Evolutionary conservation across 2,113 vertebrate species (phyloP).

Genomic region (Seriola rivoliana): DNA sequence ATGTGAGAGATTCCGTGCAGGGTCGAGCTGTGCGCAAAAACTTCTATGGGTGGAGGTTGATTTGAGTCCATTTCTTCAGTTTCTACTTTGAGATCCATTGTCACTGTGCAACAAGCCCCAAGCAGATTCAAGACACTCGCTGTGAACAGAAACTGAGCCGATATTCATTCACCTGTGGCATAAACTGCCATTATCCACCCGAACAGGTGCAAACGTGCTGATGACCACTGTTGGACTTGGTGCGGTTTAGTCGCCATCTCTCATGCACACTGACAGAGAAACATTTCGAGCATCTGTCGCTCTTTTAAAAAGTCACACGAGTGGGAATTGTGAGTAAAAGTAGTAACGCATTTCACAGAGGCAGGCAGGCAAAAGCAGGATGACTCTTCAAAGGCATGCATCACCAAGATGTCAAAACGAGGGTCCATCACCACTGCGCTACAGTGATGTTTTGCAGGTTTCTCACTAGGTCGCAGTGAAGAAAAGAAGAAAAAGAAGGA

Average conservation of each 20-base stretch:
- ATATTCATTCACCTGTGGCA: conserved; percentile 71
- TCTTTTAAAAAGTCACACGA: conserved; percentile 39
- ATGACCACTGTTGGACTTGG: conserved; percentile 43
- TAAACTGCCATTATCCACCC: conserved; percentile 40
- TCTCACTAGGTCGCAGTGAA: conserved; percentile 10
- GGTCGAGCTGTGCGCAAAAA: conserved; percentile 95
- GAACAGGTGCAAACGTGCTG: conserved; percentile 41
- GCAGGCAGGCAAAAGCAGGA: conserved; percentile 8
- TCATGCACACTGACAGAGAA: conserved; percentile 23
- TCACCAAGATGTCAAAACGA: conserved; percentile 18
- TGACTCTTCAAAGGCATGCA: conserved; percentile 1
- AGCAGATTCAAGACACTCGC: conserved; percentile 21
- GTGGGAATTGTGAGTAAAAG: conserved; percentile 15
- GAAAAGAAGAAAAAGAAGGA: conserved; percentile 20
- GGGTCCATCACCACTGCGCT: conserved; percentile 36
- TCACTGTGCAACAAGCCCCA: conserved; percentile 12
- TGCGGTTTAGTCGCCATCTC: conserved; percentile 55
- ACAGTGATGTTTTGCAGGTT: conserved; percentile 15
- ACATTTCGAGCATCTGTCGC: conserved; percentile 7
- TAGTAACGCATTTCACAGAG: conserved; percentile 32
- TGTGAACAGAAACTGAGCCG: conserved; percentile 1
- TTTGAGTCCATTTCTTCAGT: conserved; percentile 89
- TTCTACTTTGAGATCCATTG: conserved; percentile 95
- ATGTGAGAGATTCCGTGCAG: conserved; percentile 98
- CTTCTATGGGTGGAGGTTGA: conserved; percentile 92